Base-by-base conservation (phyloP, 2,797 vertebrate genomes). In the Sciurus carolinensis region DNA sequence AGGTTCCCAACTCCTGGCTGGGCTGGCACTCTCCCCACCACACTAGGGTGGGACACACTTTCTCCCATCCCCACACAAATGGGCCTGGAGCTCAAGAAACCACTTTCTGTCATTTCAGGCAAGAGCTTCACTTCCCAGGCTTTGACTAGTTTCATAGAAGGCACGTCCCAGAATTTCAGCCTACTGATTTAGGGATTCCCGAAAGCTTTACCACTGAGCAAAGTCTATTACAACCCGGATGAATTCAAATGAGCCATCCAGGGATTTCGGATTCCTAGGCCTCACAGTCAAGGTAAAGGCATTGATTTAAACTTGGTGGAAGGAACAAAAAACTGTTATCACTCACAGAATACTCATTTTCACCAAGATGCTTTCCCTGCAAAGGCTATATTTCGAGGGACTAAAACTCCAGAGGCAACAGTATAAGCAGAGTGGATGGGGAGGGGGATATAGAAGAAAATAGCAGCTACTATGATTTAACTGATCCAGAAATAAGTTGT, bases 231-330 rank as follows among this genome's bases (percentile, higher is more conserved):
- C 54, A 92, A 81, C 87, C 20, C 15, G 7, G 81, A 87, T 91
- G 82, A 97, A 96, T 97, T 97, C 92, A 91, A 97, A 96, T 91
- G 89, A 97, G 86, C 24, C 80, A 86, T 3, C 8, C 20, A 87
- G 75, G 64, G 64, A 95, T 93, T 85, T 5, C 33, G 67, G 89
- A 97, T 85, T 91, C 83, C 57, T 62, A 79, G 91, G 44, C 26
- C n/a, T 93, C 72, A 72, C 3, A 89, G 88, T 85, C 87, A 93
- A 91, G 67, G 76, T 76, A 93, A 90, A 94, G 42, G 44, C 39
- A 95, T 7, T 90, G 94, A 96, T 97, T 97, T 96, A 96, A 95
- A 96, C 52, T 76, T 59, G 26, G 66, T 28, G 20, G n/a, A 92
- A 92, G 47, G 54, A 92, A 88, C 15, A 87, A 89, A 92, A 95